phyloP scores from a whole-genome alignment of 2,888 invertebrate species.

The Dioctria rufipes region DNA sequence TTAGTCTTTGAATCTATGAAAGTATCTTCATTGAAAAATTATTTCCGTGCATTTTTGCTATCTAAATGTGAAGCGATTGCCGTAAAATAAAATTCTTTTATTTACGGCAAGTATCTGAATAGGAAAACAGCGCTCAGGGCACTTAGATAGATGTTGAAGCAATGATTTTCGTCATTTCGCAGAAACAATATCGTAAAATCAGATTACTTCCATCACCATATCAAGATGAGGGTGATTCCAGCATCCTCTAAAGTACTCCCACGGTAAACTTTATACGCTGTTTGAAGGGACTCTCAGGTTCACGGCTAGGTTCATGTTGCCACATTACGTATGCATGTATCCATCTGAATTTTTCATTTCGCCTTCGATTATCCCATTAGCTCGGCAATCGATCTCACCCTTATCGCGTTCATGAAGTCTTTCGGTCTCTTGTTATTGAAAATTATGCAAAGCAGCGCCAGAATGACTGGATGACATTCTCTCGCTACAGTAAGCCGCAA shows the following conservation, averaged over 20 bases:
- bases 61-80: constrained; percentile 41
- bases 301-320: background rate
- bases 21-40: too few species aligned
- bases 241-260: background rate
- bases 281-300: background rate
- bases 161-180: constrained; percentile 32
- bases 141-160: background rate
- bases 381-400: constrained; percentile 56
- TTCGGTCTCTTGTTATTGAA: constrained; percentile 56
- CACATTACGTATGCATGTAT: constrained; percentile 43
- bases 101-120: constrained; percentile 13
- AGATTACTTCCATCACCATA: background rate
- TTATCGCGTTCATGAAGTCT: constrained; percentile 44
- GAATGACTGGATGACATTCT: constrained; percentile 49
- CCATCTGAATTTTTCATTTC: constrained; percentile 56
- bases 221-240: too few species aligned
- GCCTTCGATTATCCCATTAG: constrained; percentile 58
- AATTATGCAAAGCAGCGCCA: constrained; percentile 57
- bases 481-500: constrained; percentile 48
- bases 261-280: background rate
- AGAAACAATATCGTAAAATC: constrained; percentile 44
- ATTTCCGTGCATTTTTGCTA: constrained; percentile 11
- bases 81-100: constrained; percentile 8
- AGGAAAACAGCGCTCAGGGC: constrained; percentile 4
- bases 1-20: too few species aligned